Evolutionary conservation across 1,140 invertebrate genomes (phyloP), one percentile per base, ranked within the genome.

Genomic region (Saccostrea glomerata): DNA sequence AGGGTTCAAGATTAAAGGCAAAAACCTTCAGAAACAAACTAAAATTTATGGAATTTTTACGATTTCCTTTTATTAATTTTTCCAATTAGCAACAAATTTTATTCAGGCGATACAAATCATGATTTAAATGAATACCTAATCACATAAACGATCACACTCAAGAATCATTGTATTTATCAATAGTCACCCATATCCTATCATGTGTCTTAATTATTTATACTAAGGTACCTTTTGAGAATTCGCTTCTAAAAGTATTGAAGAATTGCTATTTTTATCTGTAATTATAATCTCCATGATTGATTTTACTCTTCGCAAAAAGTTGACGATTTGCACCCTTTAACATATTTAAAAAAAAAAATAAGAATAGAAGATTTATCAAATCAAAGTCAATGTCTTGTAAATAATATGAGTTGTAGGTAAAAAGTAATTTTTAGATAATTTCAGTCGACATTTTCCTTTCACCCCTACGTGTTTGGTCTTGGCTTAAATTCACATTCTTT

Each of bases 11-110:
- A 9, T 20, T 63, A 20, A 17, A 63, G 5, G n/a, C 58, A 63
- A 63, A 63, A 63, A 63, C 13, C 6, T 63, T 63, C 58, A 63
- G 58, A 63, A 63, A n/a, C 30, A 63, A 63, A 63, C 58, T 20
- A 63, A n/a, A 63, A 63, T 63, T 63, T 63, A 63, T 63, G 58
- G n/a, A 60, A 63, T 63, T 63, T 63, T 63, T 63, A 63, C 58
- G 58, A 63, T 63, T 63, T 20, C 58, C n/a, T 20, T 63, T 63
- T 63, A 63, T 63, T 63, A 17, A 63, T 63, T 2, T 63, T 63
- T 63, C n/a, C n/a, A n/a, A 63, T 63, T 63, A 63, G 58, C 17
- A n/a, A 63, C 58, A 20, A 63, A 63, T 20, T 63, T 63, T 63
- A 63, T 63, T 63, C 58, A n/a, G n/a, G n/a, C n/a, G 58, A 63